Conservation (phyloP, 2,113 vertebrate genomes). For the Puffinus mauretanicus region DNA sequence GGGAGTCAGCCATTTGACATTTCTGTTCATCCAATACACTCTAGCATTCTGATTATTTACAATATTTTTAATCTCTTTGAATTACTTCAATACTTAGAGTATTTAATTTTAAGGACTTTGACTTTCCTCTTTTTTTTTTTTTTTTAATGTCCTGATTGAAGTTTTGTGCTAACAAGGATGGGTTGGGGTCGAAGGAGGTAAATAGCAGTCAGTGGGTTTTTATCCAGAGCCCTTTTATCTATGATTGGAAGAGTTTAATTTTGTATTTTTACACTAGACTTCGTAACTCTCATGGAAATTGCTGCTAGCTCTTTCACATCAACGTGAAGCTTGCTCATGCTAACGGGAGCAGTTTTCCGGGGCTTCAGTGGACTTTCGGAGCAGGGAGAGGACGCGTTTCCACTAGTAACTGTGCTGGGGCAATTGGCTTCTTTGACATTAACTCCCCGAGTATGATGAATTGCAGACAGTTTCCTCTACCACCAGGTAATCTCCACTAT, state of each 20-base stretch:
- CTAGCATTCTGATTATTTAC: not conserved
- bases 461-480: not conserved
- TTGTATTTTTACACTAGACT: not conserved
- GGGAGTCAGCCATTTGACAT: not conserved
- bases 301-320: not conserved
- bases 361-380: not conserved
- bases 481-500: not conserved
- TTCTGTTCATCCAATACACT: not conserved
- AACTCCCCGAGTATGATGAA: accelerated
- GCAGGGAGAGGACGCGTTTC: not conserved
- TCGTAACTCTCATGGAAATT: not conserved
- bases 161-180: not conserved
- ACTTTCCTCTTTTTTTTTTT: not conserved
- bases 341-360: not conserved
- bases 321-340: accelerated
- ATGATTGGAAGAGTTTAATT: not conserved
- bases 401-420: not conserved
- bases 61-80: not conserved
- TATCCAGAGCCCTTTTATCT: not conserved
- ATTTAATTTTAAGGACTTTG: not conserved
- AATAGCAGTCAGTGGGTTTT: not conserved
- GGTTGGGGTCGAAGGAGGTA: not conserved
- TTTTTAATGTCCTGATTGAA: not conserved
- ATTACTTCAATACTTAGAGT: not conserved
- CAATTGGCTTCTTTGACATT: not conserved